phyloP scores from a whole-genome alignment of 2,888 invertebrate species.

The Parnassius smintheus region DNA sequence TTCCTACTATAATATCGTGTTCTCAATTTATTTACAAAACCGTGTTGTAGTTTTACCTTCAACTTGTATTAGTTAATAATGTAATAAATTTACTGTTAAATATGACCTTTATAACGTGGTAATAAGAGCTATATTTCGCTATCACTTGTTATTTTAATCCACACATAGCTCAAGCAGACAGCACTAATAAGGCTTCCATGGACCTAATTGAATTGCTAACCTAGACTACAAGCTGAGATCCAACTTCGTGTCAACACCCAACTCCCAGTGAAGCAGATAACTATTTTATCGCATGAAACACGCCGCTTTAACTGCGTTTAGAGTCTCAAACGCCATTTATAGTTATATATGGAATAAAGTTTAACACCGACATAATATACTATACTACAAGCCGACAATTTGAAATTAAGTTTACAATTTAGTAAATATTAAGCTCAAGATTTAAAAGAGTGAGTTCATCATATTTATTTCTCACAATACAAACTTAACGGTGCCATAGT shows the following conservation, averaged over 20 bases:
- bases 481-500: no score
- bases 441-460: no score
- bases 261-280: slow-evolving; percentile 23
- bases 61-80: background rate
- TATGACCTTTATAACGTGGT: slow-evolving; percentile 1
- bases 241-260: slow-evolving; percentile 23
- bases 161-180: slow-evolving; percentile 1
- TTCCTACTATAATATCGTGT: slow-evolving; percentile 10
- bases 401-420: no score
- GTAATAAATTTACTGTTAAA: background rate
- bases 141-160: no score
- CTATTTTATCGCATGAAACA: slow-evolving; percentile 16
- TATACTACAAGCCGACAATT: no score
- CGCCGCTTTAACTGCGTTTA: slow-evolving; percentile 12
- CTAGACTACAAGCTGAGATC: slow-evolving; percentile 18
- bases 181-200: slow-evolving; percentile 27
- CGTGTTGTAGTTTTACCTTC: slow-evolving; percentile 7
- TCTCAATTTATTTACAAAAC: slow-evolving; percentile 5
- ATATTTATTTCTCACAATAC: no score
- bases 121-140: slow-evolving; percentile 3
- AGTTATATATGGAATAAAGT: background rate
- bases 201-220: slow-evolving; percentile 29
- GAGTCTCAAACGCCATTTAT: slow-evolving; percentile 1
- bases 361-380: background rate
- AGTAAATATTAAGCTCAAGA: no score